Conservation (phyloP, 1,140 invertebrate species). For the Pristionchus pacificus region DNA sequence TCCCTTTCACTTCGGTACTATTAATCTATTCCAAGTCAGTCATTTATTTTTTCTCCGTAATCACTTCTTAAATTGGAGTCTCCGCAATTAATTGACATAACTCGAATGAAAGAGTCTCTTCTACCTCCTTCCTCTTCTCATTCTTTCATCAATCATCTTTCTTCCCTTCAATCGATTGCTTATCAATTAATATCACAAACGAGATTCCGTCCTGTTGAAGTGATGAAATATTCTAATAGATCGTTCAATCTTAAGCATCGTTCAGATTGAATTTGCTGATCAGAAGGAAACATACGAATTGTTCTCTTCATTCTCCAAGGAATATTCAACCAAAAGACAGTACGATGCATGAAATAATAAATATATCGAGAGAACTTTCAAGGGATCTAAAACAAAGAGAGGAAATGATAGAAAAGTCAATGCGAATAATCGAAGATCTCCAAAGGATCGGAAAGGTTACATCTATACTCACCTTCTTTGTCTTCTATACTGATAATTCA, state of each 20-base stretch:
- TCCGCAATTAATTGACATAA: background rate
- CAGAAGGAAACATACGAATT: background rate
- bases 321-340: background rate
- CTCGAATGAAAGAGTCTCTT: background rate
- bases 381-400: background rate
- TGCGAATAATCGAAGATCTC: background rate
- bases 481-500: too few relatives aligned
- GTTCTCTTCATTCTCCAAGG: background rate
- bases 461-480: too few relatives aligned
- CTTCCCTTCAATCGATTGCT: background rate
- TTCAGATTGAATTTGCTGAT: background rate
- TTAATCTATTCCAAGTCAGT: background rate
- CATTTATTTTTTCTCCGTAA: background rate
- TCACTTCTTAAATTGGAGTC: background rate
- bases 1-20: background rate
- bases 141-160: background rate
- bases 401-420: background rate
- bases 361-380: background rate
- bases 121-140: background rate
- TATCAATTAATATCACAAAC: background rate
- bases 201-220: background rate
- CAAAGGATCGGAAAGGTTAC: background rate
- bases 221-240: too few relatives aligned
- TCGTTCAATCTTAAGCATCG: background rate
- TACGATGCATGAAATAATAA: background rate